These are phyloP conservation scores for Lethrus apterus DNA, from an alignment of 1,140 invertebrate genomes.

Conservation along the genomic window DNA sequence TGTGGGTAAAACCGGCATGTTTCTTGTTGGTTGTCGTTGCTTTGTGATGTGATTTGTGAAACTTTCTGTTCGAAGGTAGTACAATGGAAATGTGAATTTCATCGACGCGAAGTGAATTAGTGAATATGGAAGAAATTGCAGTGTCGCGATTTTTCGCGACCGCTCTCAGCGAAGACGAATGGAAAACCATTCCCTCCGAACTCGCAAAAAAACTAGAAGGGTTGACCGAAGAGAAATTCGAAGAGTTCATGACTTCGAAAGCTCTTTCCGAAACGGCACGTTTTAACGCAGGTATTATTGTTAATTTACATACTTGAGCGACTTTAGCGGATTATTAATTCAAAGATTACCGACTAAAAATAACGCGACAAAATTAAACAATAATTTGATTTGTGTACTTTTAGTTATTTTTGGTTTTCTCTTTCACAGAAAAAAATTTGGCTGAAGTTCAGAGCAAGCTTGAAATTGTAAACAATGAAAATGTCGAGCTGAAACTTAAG, in stretches of 20 bases:
- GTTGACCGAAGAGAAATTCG: constrained; percentile 56
- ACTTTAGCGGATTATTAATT: too few relatives aligned
- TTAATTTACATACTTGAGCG: constrained; percentile 10
- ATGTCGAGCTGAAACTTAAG: constrained; percentile 55
- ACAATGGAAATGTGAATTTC: constrained; percentile 7
- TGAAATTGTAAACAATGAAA: constrained; percentile 51
- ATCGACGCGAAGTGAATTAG: neutral
- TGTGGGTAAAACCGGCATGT: constrained; percentile 25
- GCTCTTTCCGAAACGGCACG: constrained; percentile 57
- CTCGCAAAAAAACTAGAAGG: constrained; percentile 52
- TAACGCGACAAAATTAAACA: too few relatives aligned
- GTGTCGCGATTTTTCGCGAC: constrained; percentile 26
- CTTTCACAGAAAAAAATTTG: constrained; percentile 50
- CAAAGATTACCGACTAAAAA: too few relatives aligned
- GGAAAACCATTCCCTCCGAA: constrained; percentile 42
- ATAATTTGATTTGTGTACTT: too few relatives aligned
- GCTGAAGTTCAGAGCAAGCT: constrained; percentile 50
- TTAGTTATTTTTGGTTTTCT: too few relatives aligned
- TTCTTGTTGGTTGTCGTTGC: constrained; percentile 19
- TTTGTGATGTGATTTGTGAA: too few relatives aligned
- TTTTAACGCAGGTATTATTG: constrained; percentile 55
- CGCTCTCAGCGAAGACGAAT: constrained; percentile 41
- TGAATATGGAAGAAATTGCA: constrained; percentile 7
- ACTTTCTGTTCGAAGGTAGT: constrained; percentile 8
- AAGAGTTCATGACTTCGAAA: constrained; percentile 62